Evolutionary conservation across 2,888 invertebrate genomes (phyloP), one percentile per base, ranked within the genome.

Genomic region (Ptychoptera contaminata): DNA sequence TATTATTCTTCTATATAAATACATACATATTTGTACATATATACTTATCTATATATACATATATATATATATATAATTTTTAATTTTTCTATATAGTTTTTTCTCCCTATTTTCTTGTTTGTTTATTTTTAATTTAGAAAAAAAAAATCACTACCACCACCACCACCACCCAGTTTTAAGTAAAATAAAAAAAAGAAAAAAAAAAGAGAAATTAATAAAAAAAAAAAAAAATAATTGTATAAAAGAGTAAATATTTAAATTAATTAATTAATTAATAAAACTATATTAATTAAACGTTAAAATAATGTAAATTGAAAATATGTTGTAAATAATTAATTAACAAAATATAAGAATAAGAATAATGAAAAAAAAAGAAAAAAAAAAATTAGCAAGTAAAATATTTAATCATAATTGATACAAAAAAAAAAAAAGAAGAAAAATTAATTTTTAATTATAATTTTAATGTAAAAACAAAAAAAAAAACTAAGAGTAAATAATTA

Each of bases 401-500:
- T 16, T 31, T 30, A 36, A 45, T 39, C 36, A 35, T 36, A 31
- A 40, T n/a, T 36, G 35, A 23, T 38, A 46, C 14, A 34, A 42
- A 38, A 23, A 5, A 35, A 11, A 11, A 41, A 34, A 12, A 34
- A 15, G 16, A 41, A 41, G 5, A 11, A 16, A 16, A 16, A 10
- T 32, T 16, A 11, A 8, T 7, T 35, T 16, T 37, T 37, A 12
- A 44, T 29, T 29, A 37, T 23, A 46, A 43, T 40, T 32, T 41
- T 30, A 23, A 44, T 35, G n/a, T 23, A 37, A 32, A 44, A 23
- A 38, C 23, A 29, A 36, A 39, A 36, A 38, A 12, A 35, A 40
- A 37, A 44, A 34, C n/a, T 34, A 42, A 34, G 11, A 15, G 15
- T 8, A 14, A 42, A 31, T 12, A 14, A 31, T 15, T 41, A 42